A percentile compares a stretch with the other conserved stretches of the same genome.
phyloP scores from a whole-genome alignment of 2,113 vertebrate species.

The Cinclus mexicanus region DNA sequence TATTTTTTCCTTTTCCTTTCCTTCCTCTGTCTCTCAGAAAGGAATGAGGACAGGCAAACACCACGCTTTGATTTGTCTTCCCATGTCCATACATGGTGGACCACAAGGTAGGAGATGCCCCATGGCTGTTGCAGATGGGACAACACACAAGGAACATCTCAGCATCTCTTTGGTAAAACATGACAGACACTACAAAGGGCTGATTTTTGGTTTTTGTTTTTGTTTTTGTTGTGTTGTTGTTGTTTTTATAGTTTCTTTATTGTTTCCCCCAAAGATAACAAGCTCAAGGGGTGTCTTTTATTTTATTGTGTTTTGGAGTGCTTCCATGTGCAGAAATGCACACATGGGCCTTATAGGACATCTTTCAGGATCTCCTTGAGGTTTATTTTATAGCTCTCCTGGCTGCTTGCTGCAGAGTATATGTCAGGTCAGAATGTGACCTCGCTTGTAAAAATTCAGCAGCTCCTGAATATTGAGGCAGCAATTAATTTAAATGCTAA shows the following conservation, averaged over 20 bases:
- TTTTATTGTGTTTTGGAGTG: not conserved
- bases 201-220: not conserved
- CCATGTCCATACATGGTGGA: not conserved
- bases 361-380: not conserved
- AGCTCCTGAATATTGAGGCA: not conserved
- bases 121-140: not conserved
- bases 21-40: not conserved
- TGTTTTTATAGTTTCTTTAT: no score
- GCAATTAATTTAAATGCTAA: not conserved
- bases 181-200: not conserved
- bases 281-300: not conserved
- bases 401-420: not conserved
- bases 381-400: not conserved
- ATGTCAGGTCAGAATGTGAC: not conserved
- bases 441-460: not conserved
- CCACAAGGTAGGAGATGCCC: not conserved
- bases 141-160: not conserved
- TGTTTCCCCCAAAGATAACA: not conserved
- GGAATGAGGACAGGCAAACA: not conserved
- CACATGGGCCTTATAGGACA: not conserved
- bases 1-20: not conserved
- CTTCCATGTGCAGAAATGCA: not conserved
- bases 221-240: not conserved
- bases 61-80: not conserved
- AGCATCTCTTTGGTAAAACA: not conserved